A percentile compares a stretch with the other conserved stretches of the same genome.
phyloP scores from a whole-genome alignment of 1,140 invertebrate species.

The Cydia splendana region DNA sequence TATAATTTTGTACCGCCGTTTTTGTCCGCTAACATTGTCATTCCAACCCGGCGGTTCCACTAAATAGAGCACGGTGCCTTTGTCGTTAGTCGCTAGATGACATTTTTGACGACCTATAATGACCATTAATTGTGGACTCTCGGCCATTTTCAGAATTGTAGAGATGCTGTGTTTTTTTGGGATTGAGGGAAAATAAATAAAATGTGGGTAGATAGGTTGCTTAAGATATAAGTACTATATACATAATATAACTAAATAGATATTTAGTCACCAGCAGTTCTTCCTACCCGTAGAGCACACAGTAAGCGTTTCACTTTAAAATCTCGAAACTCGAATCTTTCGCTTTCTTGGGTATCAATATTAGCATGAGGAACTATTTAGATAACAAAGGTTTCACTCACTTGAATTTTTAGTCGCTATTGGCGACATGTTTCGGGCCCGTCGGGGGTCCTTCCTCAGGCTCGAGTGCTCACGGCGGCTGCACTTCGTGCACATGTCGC shows the following conservation, averaged over 20 bases:
- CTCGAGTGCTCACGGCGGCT: no score
- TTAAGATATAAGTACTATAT: not conserved
- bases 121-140: constrained; percentile 21
- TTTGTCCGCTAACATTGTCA: constrained; percentile 52
- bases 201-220: not conserved
- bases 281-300: no score
- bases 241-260: not conserved
- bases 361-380: no score
- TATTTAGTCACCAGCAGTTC: no score
- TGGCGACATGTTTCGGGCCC: no score
- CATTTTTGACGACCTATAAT: constrained; percentile 48
- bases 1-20: constrained; percentile 54
- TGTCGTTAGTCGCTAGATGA: constrained; percentile 51
- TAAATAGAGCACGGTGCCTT: constrained; percentile 49
- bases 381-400: no score
- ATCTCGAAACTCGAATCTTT: no score
- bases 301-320: no score
- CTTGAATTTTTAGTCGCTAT: no score
- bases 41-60: constrained; percentile 49
- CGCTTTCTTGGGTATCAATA: no score
- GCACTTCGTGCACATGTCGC: no score
- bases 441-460: no score
- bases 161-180: constrained; percentile 12
- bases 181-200: not conserved
- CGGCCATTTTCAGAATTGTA: not conserved